Evolutionary conservation across 2,888 invertebrate species (phyloP), one percentile per base, ranked within the genome.

Genomic region (Sericinus montela): DNA sequence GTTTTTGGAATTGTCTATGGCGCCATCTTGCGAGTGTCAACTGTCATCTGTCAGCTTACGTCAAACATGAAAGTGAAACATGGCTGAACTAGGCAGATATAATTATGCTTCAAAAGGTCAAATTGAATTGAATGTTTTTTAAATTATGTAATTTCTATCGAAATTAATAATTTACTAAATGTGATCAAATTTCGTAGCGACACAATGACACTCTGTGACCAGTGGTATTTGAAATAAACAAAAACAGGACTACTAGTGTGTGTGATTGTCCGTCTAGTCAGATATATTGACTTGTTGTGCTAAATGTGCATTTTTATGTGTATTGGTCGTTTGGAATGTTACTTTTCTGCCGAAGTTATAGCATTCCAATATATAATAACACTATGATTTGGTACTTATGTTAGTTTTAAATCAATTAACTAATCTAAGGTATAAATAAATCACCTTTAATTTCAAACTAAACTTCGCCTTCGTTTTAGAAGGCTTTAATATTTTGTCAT

Each of bases 191-290:
- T n/a, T n/a, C 9, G 10, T 0, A 11, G 4, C 11, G n/a, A 15
- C 16, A 19, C n/a, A 10, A n/a, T 36, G 47, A 35, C 28, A 19
- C 38, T 29, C 1, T 34, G 48, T 43, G 43, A 16, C 28, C 13
- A 39, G 39, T 44, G 39, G 19, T 13, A 42, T 13, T 7, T 6
- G 35, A 15, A 23, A 15, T 10, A 15, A 23, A 34, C 38, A 11
- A 6, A 43, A 30, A 19, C 5, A 44, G 7, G 36, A 36, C 16
- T 35, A 41, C 42, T 37, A 57, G 63, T 69, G 76, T 73, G 74
- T 65, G 67, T 75, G 81, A 75, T 76, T 71, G 75, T 67, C 58
- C 75, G 82, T 85, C 85, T 85, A 85, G 85, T 85, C 85, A 85
- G 60, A 67, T 60, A 55, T 56, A 48, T 56, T 60, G 65, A 64